These are phyloP conservation scores for Diaperis boleti DNA, from an alignment of 2,888 invertebrate species.

Conservation along the genomic window DNA sequence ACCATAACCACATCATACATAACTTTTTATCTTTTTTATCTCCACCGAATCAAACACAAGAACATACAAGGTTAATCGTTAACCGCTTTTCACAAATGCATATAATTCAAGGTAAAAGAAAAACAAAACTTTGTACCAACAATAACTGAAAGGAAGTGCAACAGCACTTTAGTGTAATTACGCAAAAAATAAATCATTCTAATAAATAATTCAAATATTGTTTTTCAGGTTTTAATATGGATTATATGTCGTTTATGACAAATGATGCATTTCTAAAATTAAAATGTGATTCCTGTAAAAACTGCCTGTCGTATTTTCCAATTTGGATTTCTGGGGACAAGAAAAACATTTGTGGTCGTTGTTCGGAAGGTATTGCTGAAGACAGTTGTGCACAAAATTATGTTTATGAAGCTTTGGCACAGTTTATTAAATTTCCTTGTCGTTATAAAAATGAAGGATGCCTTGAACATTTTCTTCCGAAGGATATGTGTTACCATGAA, in stretches of 20 bases:
- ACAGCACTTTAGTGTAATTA: too few species aligned
- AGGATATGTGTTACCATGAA: constrained; percentile 11
- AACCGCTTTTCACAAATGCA: too few species aligned
- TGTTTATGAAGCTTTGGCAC: constrained; percentile 8
- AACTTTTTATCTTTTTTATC: too few species aligned
- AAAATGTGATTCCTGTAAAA: constrained; percentile 15
- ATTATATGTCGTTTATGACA: background rate
- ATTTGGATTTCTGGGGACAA: constrained; percentile 8
- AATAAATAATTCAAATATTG: too few species aligned
- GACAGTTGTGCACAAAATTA: background rate
- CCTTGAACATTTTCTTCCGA: background rate
- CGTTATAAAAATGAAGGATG: constrained; percentile 16
- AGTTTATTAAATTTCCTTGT: constrained; percentile 17
- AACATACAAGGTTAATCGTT: too few species aligned
- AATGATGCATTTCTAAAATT: constrained; percentile 2
- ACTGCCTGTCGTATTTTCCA: constrained; percentile 22
- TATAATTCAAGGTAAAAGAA: too few species aligned
- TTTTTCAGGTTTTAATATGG: background rate
- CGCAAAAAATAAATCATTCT: too few species aligned
- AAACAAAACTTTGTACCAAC: too few species aligned
- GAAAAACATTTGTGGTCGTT: constrained; percentile 20
- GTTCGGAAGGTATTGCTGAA: background rate
- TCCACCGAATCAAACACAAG: too few species aligned
- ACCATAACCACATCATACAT: too few species aligned
- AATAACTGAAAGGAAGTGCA: too few species aligned